phyloP scores from a whole-genome alignment of 1,140 invertebrate species.

The Heliconius hermathena region DNA sequence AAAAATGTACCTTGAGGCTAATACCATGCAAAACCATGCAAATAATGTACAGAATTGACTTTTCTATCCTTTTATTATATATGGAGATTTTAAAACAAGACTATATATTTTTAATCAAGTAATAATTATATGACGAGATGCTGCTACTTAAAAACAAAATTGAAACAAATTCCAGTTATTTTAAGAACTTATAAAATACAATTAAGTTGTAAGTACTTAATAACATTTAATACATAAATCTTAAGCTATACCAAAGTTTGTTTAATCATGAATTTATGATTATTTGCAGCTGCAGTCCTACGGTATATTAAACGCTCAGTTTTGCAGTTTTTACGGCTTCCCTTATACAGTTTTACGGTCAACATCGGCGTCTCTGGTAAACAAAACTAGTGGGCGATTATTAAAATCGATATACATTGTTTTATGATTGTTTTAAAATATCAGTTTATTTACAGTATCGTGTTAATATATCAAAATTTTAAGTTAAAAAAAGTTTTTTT shows the following conservation, averaged over 20 bases:
- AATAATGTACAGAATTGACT: no score
- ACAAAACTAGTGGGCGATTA: conserved; percentile 50
- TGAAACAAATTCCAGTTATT: background rate
- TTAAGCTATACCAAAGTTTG: conserved; percentile 11
- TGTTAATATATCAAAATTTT: background rate
- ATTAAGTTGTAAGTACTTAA: background rate
- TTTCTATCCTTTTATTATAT: no score
- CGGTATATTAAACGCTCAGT: conserved; percentile 54
- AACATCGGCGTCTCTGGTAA: conserved; percentile 49
- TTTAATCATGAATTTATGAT: conserved; percentile 38
- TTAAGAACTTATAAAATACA: background rate
- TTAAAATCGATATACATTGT: conserved; percentile 40
- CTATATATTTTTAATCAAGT: no score
- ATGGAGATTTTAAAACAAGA: no score
- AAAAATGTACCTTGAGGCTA: no score
- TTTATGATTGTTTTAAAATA: background rate
- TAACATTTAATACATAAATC: background rate
- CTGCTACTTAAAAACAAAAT: background rate
- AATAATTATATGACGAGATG: no score
- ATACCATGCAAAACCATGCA: no score
- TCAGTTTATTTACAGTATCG: background rate
- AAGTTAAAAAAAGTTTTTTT: background rate
- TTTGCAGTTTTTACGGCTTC: conserved; percentile 54
- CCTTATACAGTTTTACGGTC: conserved; percentile 50
- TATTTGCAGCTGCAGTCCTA: conserved; percentile 52